Conservation (phyloP, 2,113 vertebrate species). For the Struthidea cinerea region DNA sequence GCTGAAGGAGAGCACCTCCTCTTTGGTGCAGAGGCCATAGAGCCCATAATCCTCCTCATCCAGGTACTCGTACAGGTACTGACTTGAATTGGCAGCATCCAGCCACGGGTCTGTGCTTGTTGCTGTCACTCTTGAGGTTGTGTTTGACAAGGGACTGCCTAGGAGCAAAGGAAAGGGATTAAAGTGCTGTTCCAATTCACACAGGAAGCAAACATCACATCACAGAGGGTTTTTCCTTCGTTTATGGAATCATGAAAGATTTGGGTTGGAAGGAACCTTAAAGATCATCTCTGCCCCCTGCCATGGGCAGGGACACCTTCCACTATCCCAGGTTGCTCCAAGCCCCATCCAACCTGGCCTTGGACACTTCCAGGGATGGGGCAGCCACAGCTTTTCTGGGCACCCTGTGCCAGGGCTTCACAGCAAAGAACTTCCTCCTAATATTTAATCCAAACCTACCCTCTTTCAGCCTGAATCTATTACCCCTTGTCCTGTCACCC, state of each 20-base stretch:
- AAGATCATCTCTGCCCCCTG: accelerated
- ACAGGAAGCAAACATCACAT: not conserved
- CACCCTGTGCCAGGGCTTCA: not conserved
- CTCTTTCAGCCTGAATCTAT: not conserved
- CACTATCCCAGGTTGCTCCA: not conserved
- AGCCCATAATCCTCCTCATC: not conserved
- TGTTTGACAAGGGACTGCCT: not conserved
- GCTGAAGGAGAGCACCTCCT: slow-evolving; percentile 60
- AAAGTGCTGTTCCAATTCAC: not conserved
- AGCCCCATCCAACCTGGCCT: accelerated
- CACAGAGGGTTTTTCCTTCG: not conserved
- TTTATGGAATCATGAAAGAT: not conserved
- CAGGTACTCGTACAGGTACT: slow-evolving; percentile 35
- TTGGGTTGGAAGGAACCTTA: not conserved
- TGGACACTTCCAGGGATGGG: not conserved
- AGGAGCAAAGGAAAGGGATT: not conserved
- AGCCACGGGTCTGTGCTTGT: not conserved
- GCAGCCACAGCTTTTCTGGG: not conserved
- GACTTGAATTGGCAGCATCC: not conserved
- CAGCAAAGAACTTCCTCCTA: not conserved
- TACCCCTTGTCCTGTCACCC: not conserved
- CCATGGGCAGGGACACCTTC: not conserved
- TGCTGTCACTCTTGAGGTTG: not conserved
- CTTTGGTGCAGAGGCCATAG: slow-evolving; percentile 68
- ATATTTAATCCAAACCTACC: not conserved